Evolutionary conservation across 1,140 invertebrate species (phyloP).

Genomic region (Cotesia glomerata): DNA sequence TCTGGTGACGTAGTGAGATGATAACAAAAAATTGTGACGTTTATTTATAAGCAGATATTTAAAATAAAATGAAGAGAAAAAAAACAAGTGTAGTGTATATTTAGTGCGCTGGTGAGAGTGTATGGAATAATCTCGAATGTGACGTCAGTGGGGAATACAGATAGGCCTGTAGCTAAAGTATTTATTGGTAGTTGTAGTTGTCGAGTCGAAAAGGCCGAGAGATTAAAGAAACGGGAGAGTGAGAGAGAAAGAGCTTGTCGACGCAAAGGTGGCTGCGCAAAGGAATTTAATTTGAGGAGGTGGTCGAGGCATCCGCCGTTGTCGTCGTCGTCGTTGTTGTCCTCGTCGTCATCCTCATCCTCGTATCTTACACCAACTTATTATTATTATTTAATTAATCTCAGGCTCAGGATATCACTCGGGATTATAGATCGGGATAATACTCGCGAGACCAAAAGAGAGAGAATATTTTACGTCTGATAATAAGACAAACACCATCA

Average conservation of each 20-base stretch:
- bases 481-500: not conserved
- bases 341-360: too few species aligned
- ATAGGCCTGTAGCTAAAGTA: too few species aligned
- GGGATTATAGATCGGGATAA: too few species aligned
- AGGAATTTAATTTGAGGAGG: constrained; percentile 5
- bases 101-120: not conserved
- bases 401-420: too few species aligned
- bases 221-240: not conserved
- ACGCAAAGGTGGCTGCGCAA: constrained; percentile 19
- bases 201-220: not conserved
- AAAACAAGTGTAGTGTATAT: not conserved
- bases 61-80: not conserved
- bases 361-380: too few species aligned
- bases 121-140: constrained; percentile 11
- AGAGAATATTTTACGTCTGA: not conserved
- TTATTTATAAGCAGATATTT: not conserved
- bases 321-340: constrained; percentile 13
- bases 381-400: too few species aligned
- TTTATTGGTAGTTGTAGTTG: too few species aligned
- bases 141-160: constrained; percentile 6
- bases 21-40: too few species aligned
- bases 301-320: constrained; percentile 15
- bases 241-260: too few species aligned
- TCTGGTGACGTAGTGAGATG: too few species aligned
- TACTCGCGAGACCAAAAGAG: too few species aligned